Evolutionary conservation across 1,140 invertebrate species (phyloP).

Genomic region (Hyphantria cunea): DNA sequence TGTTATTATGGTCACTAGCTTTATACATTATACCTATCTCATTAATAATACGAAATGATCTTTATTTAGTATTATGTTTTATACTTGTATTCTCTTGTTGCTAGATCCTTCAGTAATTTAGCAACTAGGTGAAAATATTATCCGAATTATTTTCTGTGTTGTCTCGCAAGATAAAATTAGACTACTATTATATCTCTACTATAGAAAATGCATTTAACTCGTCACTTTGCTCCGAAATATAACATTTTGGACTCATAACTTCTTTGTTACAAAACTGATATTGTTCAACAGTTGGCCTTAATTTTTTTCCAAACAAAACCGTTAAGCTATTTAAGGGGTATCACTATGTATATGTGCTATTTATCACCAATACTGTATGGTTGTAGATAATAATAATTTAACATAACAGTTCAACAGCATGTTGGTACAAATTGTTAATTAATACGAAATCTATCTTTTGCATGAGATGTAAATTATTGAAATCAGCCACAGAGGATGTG

Average conservation of each 20-base stretch:
- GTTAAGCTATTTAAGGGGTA: no score
- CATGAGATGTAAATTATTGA: conserved; percentile 43
- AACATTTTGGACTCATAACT: no score
- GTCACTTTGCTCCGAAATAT: background rate
- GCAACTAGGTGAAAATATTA: no score
- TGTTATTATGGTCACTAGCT: conserved; percentile 21
- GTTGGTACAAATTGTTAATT: conserved; percentile 45
- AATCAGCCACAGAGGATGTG: conserved; percentile 28
- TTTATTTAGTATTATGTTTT: conserved; percentile 22
- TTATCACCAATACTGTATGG: conserved; percentile 10
- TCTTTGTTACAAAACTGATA: no score
- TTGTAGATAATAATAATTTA: conserved; percentile 15
- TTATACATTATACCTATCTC: conserved; percentile 16
- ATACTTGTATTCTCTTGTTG: conserved; percentile 15
- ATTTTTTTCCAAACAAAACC: no score
- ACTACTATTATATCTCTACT: conserved; percentile 41
- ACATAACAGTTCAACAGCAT: conserved; percentile 30
- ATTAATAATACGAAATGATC: conserved; percentile 1
- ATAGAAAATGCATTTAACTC: conserved; percentile 34
- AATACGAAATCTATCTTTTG: conserved; percentile 43
- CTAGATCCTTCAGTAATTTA: no score
- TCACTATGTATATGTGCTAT: background rate
- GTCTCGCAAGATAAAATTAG: no score
- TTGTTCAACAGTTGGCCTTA: no score
- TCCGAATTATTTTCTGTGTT: no score